phyloP scores from a whole-genome alignment of 2,113 vertebrate species.

The Hyperoodon ampullatus region DNA sequence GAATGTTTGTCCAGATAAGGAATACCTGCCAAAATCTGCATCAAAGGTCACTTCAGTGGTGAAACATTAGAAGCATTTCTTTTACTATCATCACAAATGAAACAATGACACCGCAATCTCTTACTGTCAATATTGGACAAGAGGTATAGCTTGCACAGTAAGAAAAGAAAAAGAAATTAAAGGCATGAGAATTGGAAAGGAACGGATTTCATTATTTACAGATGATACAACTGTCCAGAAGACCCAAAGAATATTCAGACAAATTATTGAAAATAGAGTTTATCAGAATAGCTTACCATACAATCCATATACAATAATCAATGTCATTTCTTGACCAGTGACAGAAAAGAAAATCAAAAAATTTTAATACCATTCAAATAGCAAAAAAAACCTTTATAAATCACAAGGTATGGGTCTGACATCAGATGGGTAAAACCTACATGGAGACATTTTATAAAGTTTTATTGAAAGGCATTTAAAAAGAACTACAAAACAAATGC shows the following conservation, averaged over 20 bases:
- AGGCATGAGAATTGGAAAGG: neutral
- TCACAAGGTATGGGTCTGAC: neutral
- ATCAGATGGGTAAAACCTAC: neutral
- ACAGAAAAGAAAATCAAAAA: neutral
- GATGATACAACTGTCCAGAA: neutral
- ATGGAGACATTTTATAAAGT: neutral
- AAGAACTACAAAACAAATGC: neutral
- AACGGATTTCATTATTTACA: neutral
- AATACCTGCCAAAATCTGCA: neutral
- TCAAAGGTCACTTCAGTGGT: rapidly evolving
- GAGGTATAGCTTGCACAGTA: rapidly evolving
- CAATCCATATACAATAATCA: neutral
- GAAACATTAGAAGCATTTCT: no score
- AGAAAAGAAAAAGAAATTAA: neutral
- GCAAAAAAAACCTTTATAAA: no score
- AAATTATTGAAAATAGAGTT: neutral
- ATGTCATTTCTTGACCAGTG: neutral
- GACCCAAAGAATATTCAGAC: neutral
- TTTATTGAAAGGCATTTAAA: neutral
- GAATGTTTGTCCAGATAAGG: neutral
- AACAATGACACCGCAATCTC: rapidly evolving
- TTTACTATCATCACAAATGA: no score
- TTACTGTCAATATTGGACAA: neutral
- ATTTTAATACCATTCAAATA: neutral
- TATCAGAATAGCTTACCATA: neutral